Base-by-base conservation (phyloP, 1,140 invertebrate genomes). In the Hirudo medicinalis region DNA sequence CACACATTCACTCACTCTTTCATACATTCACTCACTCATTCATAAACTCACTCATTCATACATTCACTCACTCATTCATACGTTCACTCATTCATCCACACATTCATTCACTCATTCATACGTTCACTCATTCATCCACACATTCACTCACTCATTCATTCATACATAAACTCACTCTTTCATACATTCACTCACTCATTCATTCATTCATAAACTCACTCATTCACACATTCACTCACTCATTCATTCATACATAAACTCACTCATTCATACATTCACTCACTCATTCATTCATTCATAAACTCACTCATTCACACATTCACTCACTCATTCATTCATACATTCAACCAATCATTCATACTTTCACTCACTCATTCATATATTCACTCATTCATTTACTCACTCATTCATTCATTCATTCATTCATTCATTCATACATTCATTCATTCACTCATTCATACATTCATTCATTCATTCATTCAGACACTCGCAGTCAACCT, bases 401-500 rank as follows among this genome's bases (percentile, higher is more conserved):
- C n/a, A n/a, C n/a, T 15, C 27, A 6, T 60, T 60, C 15, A 60
- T 6, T 60, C 55, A 22, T 15, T 60, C 55, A 60, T 60, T 6
- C 55, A 60, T 22, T 60, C 55, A 60, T 4, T 60, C 11, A 20
- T 32, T 22, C 57, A 63, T 19, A 8, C 57, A 63, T 63, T 19
- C 11, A 25, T n/a, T 63, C 29, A 63, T n/a, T 63, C 57, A 63
- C 8, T 32, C 57, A 22, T 13, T 63, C 29, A 63, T n/a, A 8
- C 57, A 63, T n/a, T 63, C 29, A 63, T 63, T 63, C 29, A 63
- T 63, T 63, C 57, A 63, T 63, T 63, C 57, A 63, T 19, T 57
- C 2, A 57, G 20, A 57, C 20, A 57, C 25, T 3, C 54, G 2
- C 25, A 20, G 32, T 36, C 32, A 36, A 36, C 2, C 32, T 36